Evolutionary conservation across 2,797 vertebrate species (phyloP).

Genomic region (Phataginus tricuspis): DNA sequence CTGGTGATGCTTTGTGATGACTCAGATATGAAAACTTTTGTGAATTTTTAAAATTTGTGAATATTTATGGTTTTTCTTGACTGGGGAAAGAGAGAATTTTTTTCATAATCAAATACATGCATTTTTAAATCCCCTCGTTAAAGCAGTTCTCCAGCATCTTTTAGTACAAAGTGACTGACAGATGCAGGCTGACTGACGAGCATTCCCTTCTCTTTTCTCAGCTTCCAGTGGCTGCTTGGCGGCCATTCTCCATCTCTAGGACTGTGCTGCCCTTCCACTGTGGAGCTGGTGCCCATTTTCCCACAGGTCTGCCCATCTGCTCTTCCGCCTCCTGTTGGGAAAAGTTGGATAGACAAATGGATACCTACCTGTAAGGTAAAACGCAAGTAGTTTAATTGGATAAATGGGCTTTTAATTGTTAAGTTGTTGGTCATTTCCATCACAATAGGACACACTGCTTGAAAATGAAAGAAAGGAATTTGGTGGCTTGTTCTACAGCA

Average conservation of each 20-base stretch:
- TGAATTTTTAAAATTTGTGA: background rate
- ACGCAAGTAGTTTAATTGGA: rapidly evolving
- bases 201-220: background rate
- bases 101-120: background rate
- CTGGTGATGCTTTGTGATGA: background rate
- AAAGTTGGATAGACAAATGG: slow-evolving; percentile 90
- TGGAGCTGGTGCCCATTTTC: slow-evolving; percentile 89
- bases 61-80: background rate
- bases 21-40: background rate
- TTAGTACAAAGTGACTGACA: rapidly evolving
- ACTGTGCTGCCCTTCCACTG: slow-evolving; percentile 85
- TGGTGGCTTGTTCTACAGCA: rapidly evolving
- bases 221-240: slow-evolving; percentile 88
- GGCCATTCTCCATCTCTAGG: slow-evolving; percentile 85
- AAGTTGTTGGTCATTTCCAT: rapidly evolving
- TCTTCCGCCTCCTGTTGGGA: slow-evolving; percentile 84
- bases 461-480: background rate
- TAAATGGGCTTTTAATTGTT: background rate
- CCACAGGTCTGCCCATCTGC: slow-evolving; percentile 85
- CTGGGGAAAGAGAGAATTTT: background rate
- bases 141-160: background rate
- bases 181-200: background rate
- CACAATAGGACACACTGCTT: background rate
- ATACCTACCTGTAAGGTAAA: slow-evolving; percentile 89
- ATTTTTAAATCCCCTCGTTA: background rate